These are phyloP conservation scores for Sebastes itinus DNA, from an alignment of 2,797 vertebrate species.

Conservation along the genomic window DNA sequence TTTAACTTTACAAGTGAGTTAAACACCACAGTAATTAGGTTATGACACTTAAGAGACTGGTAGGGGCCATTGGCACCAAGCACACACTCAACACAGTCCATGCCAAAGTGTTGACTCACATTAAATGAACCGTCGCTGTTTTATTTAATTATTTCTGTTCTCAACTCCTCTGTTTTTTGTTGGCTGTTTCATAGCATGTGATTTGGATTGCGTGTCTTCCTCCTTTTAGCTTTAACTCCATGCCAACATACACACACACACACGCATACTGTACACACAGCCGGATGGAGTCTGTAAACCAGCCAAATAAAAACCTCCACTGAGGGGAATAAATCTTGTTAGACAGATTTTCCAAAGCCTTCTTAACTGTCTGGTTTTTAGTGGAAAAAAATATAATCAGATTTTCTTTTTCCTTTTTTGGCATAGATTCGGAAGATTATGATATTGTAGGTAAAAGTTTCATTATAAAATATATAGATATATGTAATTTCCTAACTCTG, in stretches of 20 bases:
- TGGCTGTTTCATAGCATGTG: not conserved
- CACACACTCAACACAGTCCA: not conserved
- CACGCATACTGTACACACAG: not conserved
- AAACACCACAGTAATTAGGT: not conserved
- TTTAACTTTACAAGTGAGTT: not conserved
- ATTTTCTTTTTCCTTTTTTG: conserved; percentile 18
- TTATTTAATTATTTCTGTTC: not conserved
- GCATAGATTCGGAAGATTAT: not conserved
- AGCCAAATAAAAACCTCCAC: conserved; percentile 50
- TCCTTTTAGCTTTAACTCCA: conserved; percentile 32
- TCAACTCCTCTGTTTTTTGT: not conserved
- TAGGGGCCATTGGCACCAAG: not conserved
- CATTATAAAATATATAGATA: not conserved
- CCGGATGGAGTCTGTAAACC: conserved; percentile 19
- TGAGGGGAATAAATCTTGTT: conserved; percentile 63
- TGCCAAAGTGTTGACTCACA: not conserved
- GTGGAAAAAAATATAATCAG: conserved; percentile 15
- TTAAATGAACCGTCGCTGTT: not conserved
- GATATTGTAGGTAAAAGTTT: not conserved
- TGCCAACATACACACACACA: not conserved
- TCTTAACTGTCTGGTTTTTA: conserved; percentile 56
- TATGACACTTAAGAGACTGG: not conserved
- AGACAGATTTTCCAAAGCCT: conserved; percentile 65
- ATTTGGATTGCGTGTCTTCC: not conserved
- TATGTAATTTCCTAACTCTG: not conserved